A percentile compares a stretch with the other conserved stretches of the same genome.
Conservation (phyloP, 1,140 invertebrate species). For the Neoseiulus cucumeris region DNA sequence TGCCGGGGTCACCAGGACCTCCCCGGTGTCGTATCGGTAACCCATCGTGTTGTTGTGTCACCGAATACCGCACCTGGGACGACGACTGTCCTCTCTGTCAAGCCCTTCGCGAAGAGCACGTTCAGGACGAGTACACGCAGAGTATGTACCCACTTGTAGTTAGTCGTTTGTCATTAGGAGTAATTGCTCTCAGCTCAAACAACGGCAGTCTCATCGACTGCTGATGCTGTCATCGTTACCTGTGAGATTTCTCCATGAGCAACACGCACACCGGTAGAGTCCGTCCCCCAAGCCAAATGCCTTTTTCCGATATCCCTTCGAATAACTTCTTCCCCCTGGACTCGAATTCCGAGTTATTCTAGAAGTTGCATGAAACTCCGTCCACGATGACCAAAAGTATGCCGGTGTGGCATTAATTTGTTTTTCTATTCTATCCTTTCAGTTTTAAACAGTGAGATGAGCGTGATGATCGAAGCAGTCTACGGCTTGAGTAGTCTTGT, state of each 20-base stretch:
- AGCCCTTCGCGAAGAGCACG: constrained; percentile 4
- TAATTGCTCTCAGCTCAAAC: no score
- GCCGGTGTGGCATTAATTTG: no score
- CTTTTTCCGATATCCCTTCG: no score
- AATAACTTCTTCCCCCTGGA: no score
- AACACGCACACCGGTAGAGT: no score
- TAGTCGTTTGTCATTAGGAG: neutral
- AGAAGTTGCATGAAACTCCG: no score
- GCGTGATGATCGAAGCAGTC: neutral
- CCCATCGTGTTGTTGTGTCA: neutral
- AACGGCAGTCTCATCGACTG: no score
- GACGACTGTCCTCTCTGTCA: constrained; percentile 1
- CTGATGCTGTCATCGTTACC: no score
- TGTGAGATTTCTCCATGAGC: no score
- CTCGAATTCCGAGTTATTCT: no score
- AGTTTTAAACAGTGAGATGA: constrained; percentile 11
- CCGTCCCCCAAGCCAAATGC: no score
- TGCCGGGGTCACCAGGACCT: neutral
- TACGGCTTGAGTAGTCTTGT: neutral
- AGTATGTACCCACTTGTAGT: neutral
- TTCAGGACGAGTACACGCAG: neutral
- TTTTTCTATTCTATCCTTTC: neutral
- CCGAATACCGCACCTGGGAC: constrained; percentile 1
- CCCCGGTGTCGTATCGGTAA: neutral
- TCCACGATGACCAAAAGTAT: no score